phyloP scores from a whole-genome alignment of 2,113 vertebrate genomes.

The Tenebrosternarchus preto region DNA sequence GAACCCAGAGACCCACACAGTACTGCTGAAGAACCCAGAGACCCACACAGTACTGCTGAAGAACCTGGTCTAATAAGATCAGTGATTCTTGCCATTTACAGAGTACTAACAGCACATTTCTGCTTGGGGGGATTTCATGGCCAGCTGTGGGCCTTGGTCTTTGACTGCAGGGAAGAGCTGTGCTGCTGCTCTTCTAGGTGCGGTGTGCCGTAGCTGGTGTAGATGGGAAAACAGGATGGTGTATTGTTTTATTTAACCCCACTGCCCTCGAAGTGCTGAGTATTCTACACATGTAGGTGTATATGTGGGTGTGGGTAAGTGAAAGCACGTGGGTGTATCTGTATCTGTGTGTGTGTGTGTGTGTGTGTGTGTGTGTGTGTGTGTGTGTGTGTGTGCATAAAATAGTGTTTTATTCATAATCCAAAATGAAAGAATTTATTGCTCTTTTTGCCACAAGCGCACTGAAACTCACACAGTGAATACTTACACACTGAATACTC shows the following conservation, averaged over 20 bases:
- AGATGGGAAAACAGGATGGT: conserved; percentile 18
- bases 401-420: not conserved
- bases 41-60: not conserved
- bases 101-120: not conserved
- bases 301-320: no score
- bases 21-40: not conserved
- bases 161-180: no score
- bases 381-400: not conserved
- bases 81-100: conserved; percentile 2
- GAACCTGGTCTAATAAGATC: conserved; percentile 7
- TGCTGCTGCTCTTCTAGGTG: not conserved
- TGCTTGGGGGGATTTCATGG: not conserved
- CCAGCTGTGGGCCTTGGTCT: not conserved
- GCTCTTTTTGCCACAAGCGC: no score
- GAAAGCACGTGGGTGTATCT: no score
- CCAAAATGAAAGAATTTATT: not conserved
- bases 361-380: no score
- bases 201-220: not conserved
- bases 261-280: conserved; percentile 52
- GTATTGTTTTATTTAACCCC: conserved; percentile 51
- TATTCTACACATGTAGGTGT: conserved; percentile 42
- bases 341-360: no score
- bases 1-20: no score
- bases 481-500: no score
- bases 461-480: no score